Evolutionary conservation across 2,797 vertebrate species (phyloP).

Genomic region (Semaprochilodus insignis): DNA sequence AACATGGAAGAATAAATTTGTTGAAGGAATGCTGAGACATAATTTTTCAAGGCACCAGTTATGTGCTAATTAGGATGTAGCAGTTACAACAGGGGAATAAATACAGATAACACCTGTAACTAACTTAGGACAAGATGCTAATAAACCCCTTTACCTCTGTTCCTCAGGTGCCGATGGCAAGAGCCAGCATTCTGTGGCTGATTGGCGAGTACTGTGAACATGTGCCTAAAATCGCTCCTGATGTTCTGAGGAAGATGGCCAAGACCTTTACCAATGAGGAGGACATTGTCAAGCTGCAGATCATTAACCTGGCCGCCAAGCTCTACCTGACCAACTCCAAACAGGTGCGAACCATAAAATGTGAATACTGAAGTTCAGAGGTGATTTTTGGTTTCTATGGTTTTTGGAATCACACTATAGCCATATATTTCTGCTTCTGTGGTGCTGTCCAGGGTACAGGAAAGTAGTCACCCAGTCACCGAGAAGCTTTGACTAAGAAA

Average conservation of each 20-base stretch:
- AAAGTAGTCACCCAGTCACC: background rate
- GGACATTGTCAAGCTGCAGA: slow-evolving; percentile 96
- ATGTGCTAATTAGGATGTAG: too few species aligned
- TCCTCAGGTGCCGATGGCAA: slow-evolving; percentile 93
- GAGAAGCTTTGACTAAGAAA: background rate
- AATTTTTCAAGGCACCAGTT: too few species aligned
- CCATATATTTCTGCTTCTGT: background rate
- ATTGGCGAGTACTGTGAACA: slow-evolving; percentile 98
- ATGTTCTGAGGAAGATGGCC: slow-evolving; percentile 97
- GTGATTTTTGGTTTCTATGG: too few species aligned
- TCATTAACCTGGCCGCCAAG: slow-evolving; percentile 96
- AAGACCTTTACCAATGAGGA: slow-evolving; percentile 97
- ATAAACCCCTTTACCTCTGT: background rate
- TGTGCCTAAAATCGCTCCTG: slow-evolving; percentile 94
- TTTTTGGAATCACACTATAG: background rate
- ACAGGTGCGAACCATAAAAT: slow-evolving; percentile 78
- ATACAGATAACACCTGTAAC: too few species aligned
- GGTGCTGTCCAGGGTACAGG: slow-evolving; percentile 18
- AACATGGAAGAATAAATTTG: too few species aligned
- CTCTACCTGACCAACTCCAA: slow-evolving; percentile 98
- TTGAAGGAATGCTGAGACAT: too few species aligned
- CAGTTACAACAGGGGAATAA: too few species aligned
- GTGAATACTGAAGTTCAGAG: background rate
- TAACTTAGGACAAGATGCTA: background rate
- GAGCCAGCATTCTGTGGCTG: slow-evolving; percentile 97